A percentile compares a stretch with the other conserved stretches of the same genome.
phyloP scores from a whole-genome alignment of 2,797 vertebrate species.

The Intellagama lesueurii region DNA sequence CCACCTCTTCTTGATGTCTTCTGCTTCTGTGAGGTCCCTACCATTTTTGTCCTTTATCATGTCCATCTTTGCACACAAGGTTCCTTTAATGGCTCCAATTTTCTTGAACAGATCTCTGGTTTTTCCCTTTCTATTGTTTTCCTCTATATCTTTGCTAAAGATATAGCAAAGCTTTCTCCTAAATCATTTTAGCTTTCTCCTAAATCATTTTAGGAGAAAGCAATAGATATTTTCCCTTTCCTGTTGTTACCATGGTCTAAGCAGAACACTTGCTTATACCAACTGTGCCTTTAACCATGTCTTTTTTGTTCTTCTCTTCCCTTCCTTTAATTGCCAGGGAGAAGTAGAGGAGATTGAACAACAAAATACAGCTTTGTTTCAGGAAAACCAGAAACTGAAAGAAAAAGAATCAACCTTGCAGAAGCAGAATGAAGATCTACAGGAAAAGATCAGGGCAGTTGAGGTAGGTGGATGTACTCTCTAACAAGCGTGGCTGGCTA shows the following conservation, averaged over 20 bases:
- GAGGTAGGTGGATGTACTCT: conserved; percentile 53
- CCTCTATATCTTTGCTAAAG: too few relatives aligned
- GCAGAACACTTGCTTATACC: not conserved
- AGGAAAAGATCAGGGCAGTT: conserved; percentile 58
- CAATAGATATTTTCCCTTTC: not conserved
- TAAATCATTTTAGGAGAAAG: not conserved
- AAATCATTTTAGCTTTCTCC: too few relatives aligned
- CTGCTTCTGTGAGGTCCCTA: too few relatives aligned
- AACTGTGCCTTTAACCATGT: not conserved
- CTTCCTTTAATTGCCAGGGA: conserved; percentile 73
- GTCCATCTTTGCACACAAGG: too few relatives aligned
- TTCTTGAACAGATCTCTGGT: too few relatives aligned
- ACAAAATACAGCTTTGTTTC: conserved; percentile 66
- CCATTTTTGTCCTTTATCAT: too few relatives aligned
- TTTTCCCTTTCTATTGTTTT: too few relatives aligned
- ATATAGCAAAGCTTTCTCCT: too few relatives aligned
- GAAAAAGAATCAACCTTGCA: conserved; percentile 58
- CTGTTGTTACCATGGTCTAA: not conserved
- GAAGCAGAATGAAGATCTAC: conserved; percentile 53
- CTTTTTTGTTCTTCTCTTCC: not conserved
- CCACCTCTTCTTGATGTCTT: too few relatives aligned
- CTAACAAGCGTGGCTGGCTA: too few relatives aligned
- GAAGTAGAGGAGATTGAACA: conserved; percentile 82
- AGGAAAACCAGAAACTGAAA: conserved; percentile 71
- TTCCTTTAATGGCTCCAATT: too few relatives aligned